Evolutionary conservation across 2,113 vertebrate genomes (phyloP).

Genomic region (Clarias macrocephalus): DNA sequence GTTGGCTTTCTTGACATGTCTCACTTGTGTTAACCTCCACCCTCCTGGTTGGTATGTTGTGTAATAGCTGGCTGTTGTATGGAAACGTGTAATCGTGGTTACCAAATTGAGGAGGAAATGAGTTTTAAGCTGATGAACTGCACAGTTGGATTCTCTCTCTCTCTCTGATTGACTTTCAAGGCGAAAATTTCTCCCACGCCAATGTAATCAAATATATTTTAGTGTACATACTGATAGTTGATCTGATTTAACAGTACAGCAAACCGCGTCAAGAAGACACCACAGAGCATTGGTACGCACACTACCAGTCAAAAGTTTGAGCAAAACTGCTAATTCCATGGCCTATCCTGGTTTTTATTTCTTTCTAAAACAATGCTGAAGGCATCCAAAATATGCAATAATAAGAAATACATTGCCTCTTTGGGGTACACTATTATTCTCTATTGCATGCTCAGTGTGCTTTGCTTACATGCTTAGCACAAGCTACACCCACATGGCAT

Average conservation of each 20-base stretch:
- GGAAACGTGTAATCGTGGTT: neutral
- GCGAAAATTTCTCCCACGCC: neutral
- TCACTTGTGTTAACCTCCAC: neutral
- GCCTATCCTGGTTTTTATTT: too few species aligned
- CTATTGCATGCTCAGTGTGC: neutral
- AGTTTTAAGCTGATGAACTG: constrained; percentile 6
- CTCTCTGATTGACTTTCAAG: neutral
- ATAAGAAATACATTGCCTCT: too few species aligned
- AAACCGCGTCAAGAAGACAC: neutral
- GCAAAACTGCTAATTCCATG: too few species aligned
- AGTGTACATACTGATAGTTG: neutral
- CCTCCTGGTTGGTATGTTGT: neutral
- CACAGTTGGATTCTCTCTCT: neutral
- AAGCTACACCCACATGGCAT: neutral
- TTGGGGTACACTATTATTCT: too few species aligned
- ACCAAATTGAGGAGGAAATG: neutral
- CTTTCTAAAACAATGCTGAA: too few species aligned
- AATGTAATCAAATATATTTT: neutral
- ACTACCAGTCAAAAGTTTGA: too few species aligned
- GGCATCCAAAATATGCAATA: too few species aligned
- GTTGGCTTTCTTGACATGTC: neutral
- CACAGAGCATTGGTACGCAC: neutral
- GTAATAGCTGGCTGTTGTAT: neutral
- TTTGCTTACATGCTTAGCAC: neutral
- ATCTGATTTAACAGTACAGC: constrained; percentile 15